Percentiles rank a stretch among this genome's conserved stretches.
These are phyloP conservation scores for Orius laevigatus DNA, from an alignment of 1,140 invertebrate genomes.

Conservation along the genomic window DNA sequence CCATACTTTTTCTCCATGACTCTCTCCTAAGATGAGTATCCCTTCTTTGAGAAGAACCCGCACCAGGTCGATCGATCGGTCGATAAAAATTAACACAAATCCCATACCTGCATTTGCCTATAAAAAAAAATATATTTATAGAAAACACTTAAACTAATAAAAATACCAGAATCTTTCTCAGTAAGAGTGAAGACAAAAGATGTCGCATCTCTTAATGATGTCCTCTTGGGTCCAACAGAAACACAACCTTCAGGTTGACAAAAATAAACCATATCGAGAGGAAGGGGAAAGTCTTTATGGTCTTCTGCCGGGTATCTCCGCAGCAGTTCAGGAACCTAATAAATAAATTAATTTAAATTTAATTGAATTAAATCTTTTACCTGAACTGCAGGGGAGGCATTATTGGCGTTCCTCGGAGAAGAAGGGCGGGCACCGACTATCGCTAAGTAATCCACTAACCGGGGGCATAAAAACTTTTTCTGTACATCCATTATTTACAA, in stretches of 20 bases:
- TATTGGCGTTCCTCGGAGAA: constrained; percentile 35
- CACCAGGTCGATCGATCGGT: constrained; percentile 49
- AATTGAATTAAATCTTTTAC: constrained; percentile 27
- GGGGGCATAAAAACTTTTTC: constrained; percentile 64
- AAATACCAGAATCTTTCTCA: constrained; percentile 88
- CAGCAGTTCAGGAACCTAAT: constrained; percentile 70
- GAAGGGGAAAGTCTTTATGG: constrained; percentile 92
- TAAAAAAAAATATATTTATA: constrained; percentile 14
- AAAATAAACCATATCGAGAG: constrained; percentile 96
- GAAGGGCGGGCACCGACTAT: constrained; percentile 78
- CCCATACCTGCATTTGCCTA: constrained; percentile 75
- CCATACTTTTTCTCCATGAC: constrained; percentile 77
- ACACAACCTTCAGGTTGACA: constrained; percentile 98
- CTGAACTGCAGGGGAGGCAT: constrained; percentile 51
- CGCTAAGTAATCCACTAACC: constrained; percentile 86
- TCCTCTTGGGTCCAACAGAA: constrained; percentile 71
- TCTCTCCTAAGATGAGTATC: constrained; percentile 53
- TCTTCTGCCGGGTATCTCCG: constrained; percentile 93
- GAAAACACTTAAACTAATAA: background rate
- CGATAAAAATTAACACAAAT: constrained; percentile 98
- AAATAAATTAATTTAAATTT: constrained; percentile 12
- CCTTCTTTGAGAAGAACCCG: constrained; percentile 25
- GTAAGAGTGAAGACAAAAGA: constrained; percentile 98
- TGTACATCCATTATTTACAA: constrained; percentile 39
- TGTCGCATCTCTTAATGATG: constrained; percentile 70